Conservation (phyloP, 2,113 vertebrate species). For the Aleadryas rufinucha region DNA sequence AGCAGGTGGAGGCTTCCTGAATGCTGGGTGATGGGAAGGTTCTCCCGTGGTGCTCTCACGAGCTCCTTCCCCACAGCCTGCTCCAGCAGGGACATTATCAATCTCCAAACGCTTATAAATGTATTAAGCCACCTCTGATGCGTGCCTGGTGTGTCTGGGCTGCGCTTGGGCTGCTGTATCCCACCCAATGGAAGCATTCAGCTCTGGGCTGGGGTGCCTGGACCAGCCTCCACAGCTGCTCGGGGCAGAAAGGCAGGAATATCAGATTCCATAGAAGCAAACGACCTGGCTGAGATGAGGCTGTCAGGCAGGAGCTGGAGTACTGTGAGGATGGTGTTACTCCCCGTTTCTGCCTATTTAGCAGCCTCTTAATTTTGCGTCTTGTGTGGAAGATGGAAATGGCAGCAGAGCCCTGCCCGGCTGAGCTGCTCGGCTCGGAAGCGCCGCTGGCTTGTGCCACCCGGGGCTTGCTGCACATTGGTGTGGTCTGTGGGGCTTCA, state of each 20-base stretch:
- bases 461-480: rapidly evolving
- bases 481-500: not conserved
- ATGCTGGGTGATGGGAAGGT: not conserved
- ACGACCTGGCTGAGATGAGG: not conserved
- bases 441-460: not conserved
- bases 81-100: not conserved
- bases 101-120: not conserved
- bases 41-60: not conserved
- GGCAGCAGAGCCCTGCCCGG: not conserved
- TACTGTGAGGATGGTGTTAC: rapidly evolving
- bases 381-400: rapidly evolving
- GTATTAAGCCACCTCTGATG: not conserved
- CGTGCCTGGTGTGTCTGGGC: not conserved
- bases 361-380: not conserved
- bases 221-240: not conserved
- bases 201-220: not conserved
- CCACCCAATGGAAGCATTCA: not conserved
- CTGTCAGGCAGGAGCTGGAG: not conserved
- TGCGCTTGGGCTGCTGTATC: not conserved
- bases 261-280: not conserved
- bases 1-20: not conserved
- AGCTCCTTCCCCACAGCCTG: not conserved
- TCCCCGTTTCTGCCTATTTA: not conserved
- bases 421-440: rapidly evolving
- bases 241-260: not conserved